Evolutionary conservation across 1,140 invertebrate genomes (phyloP).

Genomic region (Eumaeus atala): DNA sequence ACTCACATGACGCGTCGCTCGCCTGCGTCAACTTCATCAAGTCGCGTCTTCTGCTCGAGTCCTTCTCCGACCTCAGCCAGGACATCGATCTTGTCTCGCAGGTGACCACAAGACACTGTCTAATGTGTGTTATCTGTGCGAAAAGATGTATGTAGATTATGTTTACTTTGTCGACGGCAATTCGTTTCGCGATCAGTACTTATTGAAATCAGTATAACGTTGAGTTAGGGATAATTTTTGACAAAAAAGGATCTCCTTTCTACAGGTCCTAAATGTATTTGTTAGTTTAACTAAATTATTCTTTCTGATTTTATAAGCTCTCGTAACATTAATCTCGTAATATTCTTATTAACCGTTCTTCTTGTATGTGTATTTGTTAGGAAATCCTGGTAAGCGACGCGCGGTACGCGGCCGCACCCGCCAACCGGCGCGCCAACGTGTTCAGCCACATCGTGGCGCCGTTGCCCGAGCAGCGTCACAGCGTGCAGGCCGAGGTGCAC

Average conservation of each 20-base stretch:
- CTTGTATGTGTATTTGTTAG: conserved; percentile 28
- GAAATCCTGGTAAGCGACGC: conserved; percentile 93
- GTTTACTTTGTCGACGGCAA: too few relatives aligned
- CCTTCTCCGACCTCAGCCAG: conserved; percentile 89
- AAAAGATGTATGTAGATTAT: too few relatives aligned
- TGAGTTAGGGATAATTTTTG: too few relatives aligned
- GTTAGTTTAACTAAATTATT: too few relatives aligned
- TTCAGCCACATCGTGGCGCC: conserved; percentile 94
- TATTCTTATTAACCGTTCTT: too few relatives aligned
- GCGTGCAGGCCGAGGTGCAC: conserved; percentile 90
- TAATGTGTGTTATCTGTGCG: too few relatives aligned
- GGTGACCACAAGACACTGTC: conserved; percentile 38
- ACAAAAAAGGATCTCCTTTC: too few relatives aligned
- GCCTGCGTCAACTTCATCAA: conserved; percentile 95
- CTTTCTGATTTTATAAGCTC: too few relatives aligned
- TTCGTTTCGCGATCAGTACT: too few relatives aligned
- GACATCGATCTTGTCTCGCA: conserved; percentile 95
- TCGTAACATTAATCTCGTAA: too few relatives aligned
- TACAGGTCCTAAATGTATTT: too few relatives aligned
- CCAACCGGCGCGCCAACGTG: conserved; percentile 85
- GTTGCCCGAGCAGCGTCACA: conserved; percentile 75
- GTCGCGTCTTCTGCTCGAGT: conserved; percentile 88
- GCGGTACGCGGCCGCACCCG: conserved; percentile 80
- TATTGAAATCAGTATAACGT: too few relatives aligned
- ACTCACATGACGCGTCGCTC: conserved; percentile 76